Percentiles rank a stretch among this genome's conserved stretches.
Conservation (phyloP, 35 echinoderm and acorn worm species). For the Stichopus chloronotus region DNA sequence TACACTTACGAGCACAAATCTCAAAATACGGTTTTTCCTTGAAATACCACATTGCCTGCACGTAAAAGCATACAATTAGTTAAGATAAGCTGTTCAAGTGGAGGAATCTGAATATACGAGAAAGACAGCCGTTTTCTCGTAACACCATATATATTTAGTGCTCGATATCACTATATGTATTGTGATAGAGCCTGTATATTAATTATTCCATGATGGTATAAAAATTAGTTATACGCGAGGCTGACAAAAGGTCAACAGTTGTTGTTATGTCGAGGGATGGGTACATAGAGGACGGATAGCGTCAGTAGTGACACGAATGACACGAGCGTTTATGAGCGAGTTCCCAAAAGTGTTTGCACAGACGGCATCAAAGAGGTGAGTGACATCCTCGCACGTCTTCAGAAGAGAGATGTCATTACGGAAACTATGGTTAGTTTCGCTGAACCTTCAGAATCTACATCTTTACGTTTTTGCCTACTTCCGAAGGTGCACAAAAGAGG, state of each 20-base stretch:
- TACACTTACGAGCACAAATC: no score
- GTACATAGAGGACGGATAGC: constrained; percentile 13
- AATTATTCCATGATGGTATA: no score
- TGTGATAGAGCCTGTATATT: no score
- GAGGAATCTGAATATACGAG: no score
- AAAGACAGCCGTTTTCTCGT: no score
- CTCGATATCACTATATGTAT: no score
- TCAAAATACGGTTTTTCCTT: no score
- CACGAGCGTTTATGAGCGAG: constrained; percentile 30
- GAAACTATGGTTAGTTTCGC: constrained; percentile 12
- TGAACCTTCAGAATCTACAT: neutral
- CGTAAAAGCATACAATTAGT: no score
- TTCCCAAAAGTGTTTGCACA: constrained; percentile 24
- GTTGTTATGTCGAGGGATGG: constrained; percentile 31
- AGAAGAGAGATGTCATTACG: neutral
- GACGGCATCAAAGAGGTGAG: constrained; percentile 17
- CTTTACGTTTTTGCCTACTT: constrained; percentile 49
- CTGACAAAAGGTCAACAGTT: constrained; percentile 37
- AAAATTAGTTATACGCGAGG: constrained; percentile 42
- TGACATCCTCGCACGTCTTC: constrained; percentile 20
- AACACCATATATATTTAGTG: no score
- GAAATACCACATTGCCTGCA: no score
- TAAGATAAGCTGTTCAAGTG: no score
- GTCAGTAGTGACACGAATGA: neutral
- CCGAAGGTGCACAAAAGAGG: constrained; percentile 34